A percentile compares a stretch with the other conserved stretches of the same genome.
Conservation (phyloP, 92 coral and sea anemone species). For the Hydrozoanthus gracilis region DNA sequence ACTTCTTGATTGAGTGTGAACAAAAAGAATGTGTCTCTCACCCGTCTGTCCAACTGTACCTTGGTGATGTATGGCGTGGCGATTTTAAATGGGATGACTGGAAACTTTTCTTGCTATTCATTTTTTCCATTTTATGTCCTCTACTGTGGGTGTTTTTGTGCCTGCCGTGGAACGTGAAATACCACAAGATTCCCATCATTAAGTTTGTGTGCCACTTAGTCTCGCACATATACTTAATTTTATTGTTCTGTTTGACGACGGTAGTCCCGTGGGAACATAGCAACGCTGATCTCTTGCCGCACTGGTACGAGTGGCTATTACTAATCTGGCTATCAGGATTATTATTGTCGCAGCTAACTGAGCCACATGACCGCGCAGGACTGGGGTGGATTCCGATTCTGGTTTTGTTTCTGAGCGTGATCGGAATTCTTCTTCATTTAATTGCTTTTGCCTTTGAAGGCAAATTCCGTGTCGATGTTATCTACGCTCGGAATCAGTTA, state of each 20-base stretch:
- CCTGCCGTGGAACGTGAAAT: slow-evolving; percentile 94
- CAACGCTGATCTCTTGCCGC: slow-evolving; percentile 66
- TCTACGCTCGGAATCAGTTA: slow-evolving; percentile 94
- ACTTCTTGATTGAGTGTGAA: slow-evolving; percentile 92
- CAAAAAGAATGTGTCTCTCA: slow-evolving; percentile 97
- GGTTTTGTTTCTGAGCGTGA: slow-evolving; percentile 78
- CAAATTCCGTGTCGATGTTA: slow-evolving; percentile 64
- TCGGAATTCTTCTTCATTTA: slow-evolving; percentile 87
- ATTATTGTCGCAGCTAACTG: slow-evolving; percentile 91
- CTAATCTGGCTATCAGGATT: slow-evolving; percentile 94
- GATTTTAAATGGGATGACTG: slow-evolving; percentile 96
- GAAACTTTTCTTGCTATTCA: slow-evolving; percentile 88
- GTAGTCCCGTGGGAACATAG: slow-evolving; percentile 93
- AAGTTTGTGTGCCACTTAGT: slow-evolving; percentile 97
- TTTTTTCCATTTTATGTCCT: slow-evolving; percentile 83
- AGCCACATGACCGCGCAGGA: slow-evolving; percentile 96
- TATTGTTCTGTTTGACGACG: slow-evolving; percentile 80
- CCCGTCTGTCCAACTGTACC: slow-evolving; percentile 94
- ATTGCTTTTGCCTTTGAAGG: slow-evolving; percentile 80
- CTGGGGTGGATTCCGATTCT: slow-evolving; percentile 96
- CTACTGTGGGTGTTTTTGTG: slow-evolving; percentile 94
- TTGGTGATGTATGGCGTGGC: slow-evolving; percentile 98
- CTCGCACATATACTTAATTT: slow-evolving; percentile 92
- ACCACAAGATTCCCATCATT: slow-evolving; percentile 91
- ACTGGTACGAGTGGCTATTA: slow-evolving; percentile 94